Evolutionary conservation across 2,113 vertebrate species (phyloP).

Genomic region (Atrichornis clamosus): DNA sequence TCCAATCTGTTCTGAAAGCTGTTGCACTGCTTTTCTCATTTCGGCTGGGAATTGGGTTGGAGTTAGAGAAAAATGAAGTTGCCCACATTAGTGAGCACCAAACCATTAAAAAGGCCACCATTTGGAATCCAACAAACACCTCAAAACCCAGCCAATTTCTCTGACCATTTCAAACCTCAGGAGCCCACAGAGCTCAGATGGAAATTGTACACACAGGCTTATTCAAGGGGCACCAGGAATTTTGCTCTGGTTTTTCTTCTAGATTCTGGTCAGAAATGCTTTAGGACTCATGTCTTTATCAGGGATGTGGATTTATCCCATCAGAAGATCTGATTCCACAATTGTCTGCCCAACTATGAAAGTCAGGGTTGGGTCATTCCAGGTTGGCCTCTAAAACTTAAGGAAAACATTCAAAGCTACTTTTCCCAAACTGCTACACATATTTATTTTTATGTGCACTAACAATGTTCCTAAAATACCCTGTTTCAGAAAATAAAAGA

Average conservation of each 20-base stretch:
- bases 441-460: neutral
- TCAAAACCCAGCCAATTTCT: neutral
- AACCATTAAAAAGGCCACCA: conserved; percentile 20
- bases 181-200: neutral
- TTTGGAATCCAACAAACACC: neutral
- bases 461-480: neutral
- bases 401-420: neutral
- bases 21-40: conserved; percentile 35
- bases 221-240: neutral
- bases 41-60: conserved; percentile 22
- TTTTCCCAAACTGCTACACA: neutral
- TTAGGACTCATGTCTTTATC: neutral
- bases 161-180: neutral
- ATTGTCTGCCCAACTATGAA: neutral
- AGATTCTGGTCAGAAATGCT: neutral
- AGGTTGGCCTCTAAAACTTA: neutral
- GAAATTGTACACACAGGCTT: neutral
- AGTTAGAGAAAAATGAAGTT: conserved; percentile 17
- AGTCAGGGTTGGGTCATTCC: neutral
- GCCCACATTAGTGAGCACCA: neutral
- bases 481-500: neutral
- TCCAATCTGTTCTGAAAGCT: conserved; percentile 65
- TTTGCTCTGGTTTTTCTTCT: neutral
- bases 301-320: neutral
- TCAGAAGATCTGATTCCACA: neutral